Percentiles rank a stretch among this genome's conserved stretches.
phyloP scores from a whole-genome alignment of 2,888 invertebrate genomes.

The Tetheella fluctuosa region DNA sequence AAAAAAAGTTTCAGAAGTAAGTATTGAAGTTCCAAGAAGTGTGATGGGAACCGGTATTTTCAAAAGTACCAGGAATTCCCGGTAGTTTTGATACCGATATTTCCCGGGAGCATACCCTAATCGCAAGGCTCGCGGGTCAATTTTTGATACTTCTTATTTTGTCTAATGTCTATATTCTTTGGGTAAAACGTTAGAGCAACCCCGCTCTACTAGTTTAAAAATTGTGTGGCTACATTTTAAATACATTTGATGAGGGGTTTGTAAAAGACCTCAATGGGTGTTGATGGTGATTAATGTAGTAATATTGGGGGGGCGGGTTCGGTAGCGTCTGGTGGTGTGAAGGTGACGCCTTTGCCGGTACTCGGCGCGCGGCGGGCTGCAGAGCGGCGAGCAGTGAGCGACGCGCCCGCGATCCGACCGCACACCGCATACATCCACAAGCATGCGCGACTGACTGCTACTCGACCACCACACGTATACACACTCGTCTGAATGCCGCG shows the following conservation, averaged over 20 bases:
- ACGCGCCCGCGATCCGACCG: constrained; percentile 72
- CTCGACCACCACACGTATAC: constrained; percentile 35
- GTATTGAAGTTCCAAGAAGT: too few species aligned
- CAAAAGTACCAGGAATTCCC: too few species aligned
- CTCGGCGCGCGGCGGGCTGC: constrained; percentile 42
- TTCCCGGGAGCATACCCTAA: too few species aligned
- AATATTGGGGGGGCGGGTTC: constrained; percentile 49
- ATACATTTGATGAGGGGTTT: constrained; percentile 19
- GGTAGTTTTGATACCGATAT: too few species aligned
- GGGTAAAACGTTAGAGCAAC: background rate
- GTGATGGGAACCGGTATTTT: too few species aligned
- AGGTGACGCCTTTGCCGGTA: constrained; percentile 45
- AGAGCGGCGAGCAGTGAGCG: constrained; percentile 67
- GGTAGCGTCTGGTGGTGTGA: constrained; percentile 47
- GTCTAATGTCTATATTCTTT: background rate
- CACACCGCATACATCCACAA: constrained; percentile 56
- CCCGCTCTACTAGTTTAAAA: background rate
- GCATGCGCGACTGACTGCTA: constrained; percentile 48
- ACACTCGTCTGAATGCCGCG: constrained; percentile 49
- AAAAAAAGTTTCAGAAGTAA: too few species aligned
- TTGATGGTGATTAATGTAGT: constrained; percentile 50
- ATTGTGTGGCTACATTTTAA: background rate
- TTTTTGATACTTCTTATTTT: background rate
- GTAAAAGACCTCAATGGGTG: constrained; percentile 40
- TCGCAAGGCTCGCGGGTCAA: background rate